Base-by-base conservation (phyloP, 2,888 invertebrate genomes). In the Epirrita christyi region DNA sequence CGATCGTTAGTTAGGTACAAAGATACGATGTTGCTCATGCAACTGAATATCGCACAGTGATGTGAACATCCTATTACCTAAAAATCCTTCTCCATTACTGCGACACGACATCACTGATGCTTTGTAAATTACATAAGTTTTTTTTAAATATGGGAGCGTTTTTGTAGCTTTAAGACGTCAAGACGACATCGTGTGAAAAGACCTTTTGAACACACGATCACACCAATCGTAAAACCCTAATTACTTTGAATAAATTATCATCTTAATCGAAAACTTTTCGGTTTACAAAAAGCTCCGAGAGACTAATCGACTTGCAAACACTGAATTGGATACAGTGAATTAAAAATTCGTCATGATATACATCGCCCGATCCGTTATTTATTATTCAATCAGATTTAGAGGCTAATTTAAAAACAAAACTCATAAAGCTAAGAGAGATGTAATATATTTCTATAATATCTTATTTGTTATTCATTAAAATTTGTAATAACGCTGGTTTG, bases 231-330 rank as follows among this genome's bases (percentile, higher is more conserved):
- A 72, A 72, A 72, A 73, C 66, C 65, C 75, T 75, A 76, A 76
- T 75, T 74, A 76, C 68, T 74, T 69, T 63, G 75, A 71, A 76
- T 76, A 75, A 68, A 78, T 76, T 78, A 75, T 72, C 78, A 78
- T 75, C 68, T 73, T 72, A 76, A 78, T 78, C 71, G 66, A 75
- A 76, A 73, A 63, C 62, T 63, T 62, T 38, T 44, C 47, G 43
- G 53, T 59, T 63, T 61, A 68, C 65, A 72, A 76, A 77, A 76
- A 73, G 64, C 55, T 62, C 63, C 62, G 55, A 60, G 67, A 71
- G 65, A 62, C 66, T 72, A 78, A 78, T 78, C 73, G 73, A 68
- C 73, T 72, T 71, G 72, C 73, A 73, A 78, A 78, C 76, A 75
- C 74, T 56, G 63, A 61, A 63, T 63, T 64, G 57, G 58, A 63